These are phyloP conservation scores for Campoletis raptor DNA, from an alignment of 2,888 invertebrate species.

Conservation along the genomic window DNA sequence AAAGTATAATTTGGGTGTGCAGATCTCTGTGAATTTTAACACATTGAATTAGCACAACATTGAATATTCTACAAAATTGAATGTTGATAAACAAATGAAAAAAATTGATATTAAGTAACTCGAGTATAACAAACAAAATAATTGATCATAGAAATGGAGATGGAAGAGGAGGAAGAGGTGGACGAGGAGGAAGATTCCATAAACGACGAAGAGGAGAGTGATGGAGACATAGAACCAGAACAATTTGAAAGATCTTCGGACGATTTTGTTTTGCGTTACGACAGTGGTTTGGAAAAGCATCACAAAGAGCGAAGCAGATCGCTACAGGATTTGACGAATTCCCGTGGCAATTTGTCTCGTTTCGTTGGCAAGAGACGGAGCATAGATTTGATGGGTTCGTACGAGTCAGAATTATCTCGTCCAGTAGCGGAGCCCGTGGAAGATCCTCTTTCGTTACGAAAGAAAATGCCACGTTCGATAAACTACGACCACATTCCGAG, in stretches of 20 bases:
- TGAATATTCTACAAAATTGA: not conserved
- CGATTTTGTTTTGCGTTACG: constrained; percentile 74
- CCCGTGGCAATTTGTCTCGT: constrained; percentile 60
- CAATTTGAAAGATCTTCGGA: constrained; percentile 79
- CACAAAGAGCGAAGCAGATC: constrained; percentile 80
- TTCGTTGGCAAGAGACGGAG: constrained; percentile 68
- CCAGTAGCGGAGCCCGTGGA: constrained; percentile 23
- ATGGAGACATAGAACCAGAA: constrained; percentile 76
- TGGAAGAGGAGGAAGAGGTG: constrained; percentile 67
- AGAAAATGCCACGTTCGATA: constrained; percentile 65
- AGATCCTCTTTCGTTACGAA: constrained; percentile 59
- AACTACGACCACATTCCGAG: constrained; percentile 79
- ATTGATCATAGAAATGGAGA: constrained; percentile 53
- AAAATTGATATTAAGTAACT: not conserved
- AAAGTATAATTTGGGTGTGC: too few relatives aligned
- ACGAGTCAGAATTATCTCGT: constrained; percentile 3
- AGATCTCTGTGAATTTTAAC: not conserved
- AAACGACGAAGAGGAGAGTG: constrained; percentile 71
- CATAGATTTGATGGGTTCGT: constrained; percentile 58
- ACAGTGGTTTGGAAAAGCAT: constrained; percentile 67
- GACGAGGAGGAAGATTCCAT: constrained; percentile 72
- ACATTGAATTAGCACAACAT: not conserved
- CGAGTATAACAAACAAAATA: not conserved
- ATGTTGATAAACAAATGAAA: too few relatives aligned
- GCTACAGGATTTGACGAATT: constrained; percentile 79